Conservation (phyloP, 2,888 invertebrate genomes). For the Axea sp. region DNA sequence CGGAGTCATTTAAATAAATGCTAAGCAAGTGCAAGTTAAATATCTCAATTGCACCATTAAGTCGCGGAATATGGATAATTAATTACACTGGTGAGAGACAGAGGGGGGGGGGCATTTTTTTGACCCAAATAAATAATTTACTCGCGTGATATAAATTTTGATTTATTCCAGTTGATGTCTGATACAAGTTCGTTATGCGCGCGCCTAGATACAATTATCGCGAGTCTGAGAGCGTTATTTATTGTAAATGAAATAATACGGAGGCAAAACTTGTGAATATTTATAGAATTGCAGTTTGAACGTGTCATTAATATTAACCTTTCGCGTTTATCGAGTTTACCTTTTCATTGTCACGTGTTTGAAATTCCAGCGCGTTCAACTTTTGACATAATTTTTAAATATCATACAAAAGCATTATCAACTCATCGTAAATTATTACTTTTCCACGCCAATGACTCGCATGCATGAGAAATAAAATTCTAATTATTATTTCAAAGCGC, state of each 20-base stretch:
- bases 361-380: constrained; percentile 31
- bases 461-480: constrained; percentile 15
- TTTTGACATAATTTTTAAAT: constrained; percentile 35
- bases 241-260: constrained; percentile 4
- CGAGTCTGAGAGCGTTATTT: constrained; percentile 14
- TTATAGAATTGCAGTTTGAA: constrained; percentile 6
- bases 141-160: constrained; percentile 26
- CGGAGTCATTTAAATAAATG: too few relatives aligned
- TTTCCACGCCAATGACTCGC: constrained; percentile 15
- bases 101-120: constrained; percentile 24
- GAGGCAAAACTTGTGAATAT: constrained; percentile 12
- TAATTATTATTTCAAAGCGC: constrained; percentile 28
- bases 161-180: constrained; percentile 33
- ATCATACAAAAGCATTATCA: constrained; percentile 24
- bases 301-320: constrained; percentile 27
- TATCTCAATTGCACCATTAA: too few relatives aligned
- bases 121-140: constrained; percentile 33
- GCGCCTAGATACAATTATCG: constrained; percentile 5
- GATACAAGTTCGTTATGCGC: constrained; percentile 19
- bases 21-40: too few relatives aligned
- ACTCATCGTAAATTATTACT: constrained; percentile 27
- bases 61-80: too few relatives aligned
- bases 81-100: too few relatives aligned
- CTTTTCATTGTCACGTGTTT: constrained; percentile 36
- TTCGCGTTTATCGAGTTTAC: constrained; percentile 24